Percentiles rank a stretch among this genome's conserved stretches.
These are phyloP conservation scores for Sphaeridia pumilis DNA, from an alignment of 2,888 invertebrate species.

Conservation along the genomic window DNA sequence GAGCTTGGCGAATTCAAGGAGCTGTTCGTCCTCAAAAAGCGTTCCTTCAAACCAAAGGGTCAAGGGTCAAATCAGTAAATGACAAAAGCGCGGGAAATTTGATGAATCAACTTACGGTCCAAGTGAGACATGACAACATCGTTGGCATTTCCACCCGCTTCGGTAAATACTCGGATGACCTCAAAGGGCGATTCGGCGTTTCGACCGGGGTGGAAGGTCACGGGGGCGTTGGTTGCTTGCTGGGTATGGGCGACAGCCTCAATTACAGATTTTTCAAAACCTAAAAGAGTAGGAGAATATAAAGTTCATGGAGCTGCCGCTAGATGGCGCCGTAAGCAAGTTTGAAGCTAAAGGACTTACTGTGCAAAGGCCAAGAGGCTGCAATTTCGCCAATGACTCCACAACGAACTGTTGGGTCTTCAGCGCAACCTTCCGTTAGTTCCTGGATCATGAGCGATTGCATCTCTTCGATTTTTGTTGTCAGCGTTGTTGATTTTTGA, in stretches of 20 bases:
- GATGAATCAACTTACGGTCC: no score
- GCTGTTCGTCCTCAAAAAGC: slow-evolving; percentile 37
- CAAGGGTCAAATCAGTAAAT: no score
- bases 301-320: no score
- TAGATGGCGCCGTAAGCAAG: no score
- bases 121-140: slow-evolving; percentile 74
- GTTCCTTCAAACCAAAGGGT: no score
- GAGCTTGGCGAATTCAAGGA: slow-evolving; percentile 51
- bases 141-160: slow-evolving; percentile 60
- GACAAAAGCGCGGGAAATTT: no score
- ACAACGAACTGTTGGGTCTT: slow-evolving; percentile 55
- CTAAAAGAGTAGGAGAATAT: slow-evolving; percentile 41
- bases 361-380: slow-evolving; percentile 64
- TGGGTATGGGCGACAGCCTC: slow-evolving; percentile 58
- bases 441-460: slow-evolving; percentile 52
- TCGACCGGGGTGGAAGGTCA: slow-evolving; percentile 71
- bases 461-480: slow-evolving; percentile 50
- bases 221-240: slow-evolving; percentile 54
- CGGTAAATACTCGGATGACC: slow-evolving; percentile 60
- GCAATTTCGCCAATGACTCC: slow-evolving; percentile 76
- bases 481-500: slow-evolving; percentile 45
- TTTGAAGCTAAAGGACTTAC: no score
- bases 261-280: slow-evolving; percentile 59
- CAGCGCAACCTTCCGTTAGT: slow-evolving; percentile 45
- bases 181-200: slow-evolving; percentile 58